Evolutionary conservation across 1,140 invertebrate genomes (phyloP).

Genomic region (Chelonus insularis): DNA sequence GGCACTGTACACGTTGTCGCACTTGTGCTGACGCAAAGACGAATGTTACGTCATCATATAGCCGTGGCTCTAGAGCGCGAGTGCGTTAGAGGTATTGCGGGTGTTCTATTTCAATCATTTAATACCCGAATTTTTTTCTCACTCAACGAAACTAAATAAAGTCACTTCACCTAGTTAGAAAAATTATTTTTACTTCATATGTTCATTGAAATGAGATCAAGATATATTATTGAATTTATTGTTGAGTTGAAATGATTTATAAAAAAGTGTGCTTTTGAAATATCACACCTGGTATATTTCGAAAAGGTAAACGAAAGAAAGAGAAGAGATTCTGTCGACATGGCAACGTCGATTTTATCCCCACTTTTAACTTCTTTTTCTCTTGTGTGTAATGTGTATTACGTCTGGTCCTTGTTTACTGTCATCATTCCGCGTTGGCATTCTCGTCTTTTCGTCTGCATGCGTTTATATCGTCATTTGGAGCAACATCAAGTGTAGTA

Average conservation of each 20-base stretch:
- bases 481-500: too few species aligned
- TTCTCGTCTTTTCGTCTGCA: neutral
- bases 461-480: neutral
- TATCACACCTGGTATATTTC: constrained; percentile 2
- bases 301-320: constrained; percentile 16
- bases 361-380: constrained; percentile 1
- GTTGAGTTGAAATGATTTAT: neutral
- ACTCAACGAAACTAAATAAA: too few species aligned
- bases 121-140: too few species aligned
- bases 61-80: constrained; percentile 13
- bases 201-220: neutral
- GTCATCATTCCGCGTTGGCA: constrained; percentile 28
- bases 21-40: constrained; percentile 23
- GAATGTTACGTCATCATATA: constrained; percentile 20
- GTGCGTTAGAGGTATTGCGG: constrained; percentile 9
- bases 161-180: too few species aligned
- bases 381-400: constrained; percentile 13
- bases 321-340: constrained; percentile 26
- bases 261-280: neutral
- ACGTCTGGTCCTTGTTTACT: constrained; percentile 26
- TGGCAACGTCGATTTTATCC: constrained; percentile 26
- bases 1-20: neutral
- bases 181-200: too few species aligned
- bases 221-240: neutral
- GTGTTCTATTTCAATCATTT: neutral